A percentile compares a stretch with the other conserved stretches of the same genome.
phyloP scores from a whole-genome alignment of 2,113 vertebrate species.

The Eulacestoma nigropectus region DNA sequence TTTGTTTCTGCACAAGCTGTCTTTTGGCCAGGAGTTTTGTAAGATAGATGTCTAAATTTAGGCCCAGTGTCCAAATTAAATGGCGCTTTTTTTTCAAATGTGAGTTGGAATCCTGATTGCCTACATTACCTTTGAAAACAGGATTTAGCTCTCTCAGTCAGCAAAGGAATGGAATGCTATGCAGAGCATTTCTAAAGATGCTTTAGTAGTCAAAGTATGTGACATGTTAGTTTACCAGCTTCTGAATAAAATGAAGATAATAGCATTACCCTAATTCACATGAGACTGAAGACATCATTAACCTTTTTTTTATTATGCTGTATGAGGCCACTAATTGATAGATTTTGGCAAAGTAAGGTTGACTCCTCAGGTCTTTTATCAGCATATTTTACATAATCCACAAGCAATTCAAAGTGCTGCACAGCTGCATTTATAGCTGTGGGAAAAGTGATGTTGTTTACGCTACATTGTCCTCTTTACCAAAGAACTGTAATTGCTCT shows the following conservation, averaged over 20 bases:
- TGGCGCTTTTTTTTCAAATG: neutral
- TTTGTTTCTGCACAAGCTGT: constrained; percentile 17
- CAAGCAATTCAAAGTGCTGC: neutral
- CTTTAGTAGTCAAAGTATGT: neutral
- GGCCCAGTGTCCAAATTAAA: neutral
- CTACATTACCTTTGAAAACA: neutral
- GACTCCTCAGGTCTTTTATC: neutral
- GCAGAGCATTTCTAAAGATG: neutral
- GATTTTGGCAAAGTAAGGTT: neutral
- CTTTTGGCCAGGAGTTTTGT: neutral
- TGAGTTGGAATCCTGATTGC: neutral
- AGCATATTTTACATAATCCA: neutral
- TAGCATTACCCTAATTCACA: neutral
- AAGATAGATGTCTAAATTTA: constrained; percentile 42
- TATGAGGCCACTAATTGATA: neutral
- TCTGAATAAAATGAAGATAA: neutral
- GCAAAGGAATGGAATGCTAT: neutral
- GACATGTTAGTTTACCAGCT: neutral
- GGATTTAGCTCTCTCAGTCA: neutral
- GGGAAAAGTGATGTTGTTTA: neutral
- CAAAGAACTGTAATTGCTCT: neutral
- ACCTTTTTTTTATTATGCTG: neutral
- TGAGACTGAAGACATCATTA: neutral
- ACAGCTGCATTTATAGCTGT: neutral
- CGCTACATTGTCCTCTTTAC: neutral